Evolutionary conservation across 2,888 invertebrate genomes (phyloP).

Genomic region (Iphiclides podalirius): DNA sequence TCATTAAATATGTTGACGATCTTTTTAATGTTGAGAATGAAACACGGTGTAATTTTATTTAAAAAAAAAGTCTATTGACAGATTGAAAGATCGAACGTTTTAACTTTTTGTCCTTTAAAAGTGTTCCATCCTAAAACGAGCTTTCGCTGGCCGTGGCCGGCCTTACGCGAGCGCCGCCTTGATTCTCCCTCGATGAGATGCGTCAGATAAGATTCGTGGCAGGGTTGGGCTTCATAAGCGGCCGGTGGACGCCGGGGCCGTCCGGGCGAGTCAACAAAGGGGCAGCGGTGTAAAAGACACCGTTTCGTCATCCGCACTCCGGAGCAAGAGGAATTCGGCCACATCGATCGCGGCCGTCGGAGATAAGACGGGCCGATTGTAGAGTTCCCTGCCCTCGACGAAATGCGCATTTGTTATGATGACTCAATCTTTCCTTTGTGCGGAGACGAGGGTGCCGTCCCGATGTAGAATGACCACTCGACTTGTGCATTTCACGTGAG

Average conservation of each 20-base stretch:
- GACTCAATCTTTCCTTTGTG: slow-evolving; percentile 77
- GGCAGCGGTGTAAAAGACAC: slow-evolving; percentile 60
- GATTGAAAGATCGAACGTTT: no score
- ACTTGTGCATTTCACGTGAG: slow-evolving; percentile 58
- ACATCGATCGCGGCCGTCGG: slow-evolving; percentile 73
- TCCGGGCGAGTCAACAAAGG: slow-evolving; percentile 70
- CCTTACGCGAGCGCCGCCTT: slow-evolving; percentile 47
- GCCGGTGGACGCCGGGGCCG: slow-evolving; percentile 65
- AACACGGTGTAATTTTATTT: no score
- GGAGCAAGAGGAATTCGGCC: slow-evolving; percentile 64
- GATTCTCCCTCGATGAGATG: slow-evolving; percentile 57
- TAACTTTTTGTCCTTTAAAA: no score
- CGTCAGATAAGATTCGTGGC: slow-evolving; percentile 70
- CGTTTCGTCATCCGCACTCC: slow-evolving; percentile 63
- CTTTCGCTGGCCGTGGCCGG: slow-evolving; percentile 25
- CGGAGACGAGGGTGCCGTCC: slow-evolving; percentile 48
- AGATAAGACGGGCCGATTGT: slow-evolving; percentile 72
- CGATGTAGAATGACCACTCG: slow-evolving; percentile 46
- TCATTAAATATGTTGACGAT: no score
- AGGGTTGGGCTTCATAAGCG: slow-evolving; percentile 64
- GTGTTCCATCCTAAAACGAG: no score
- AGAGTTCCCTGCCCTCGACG: slow-evolving; percentile 60
- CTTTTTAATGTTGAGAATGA: no score
- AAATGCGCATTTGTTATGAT: slow-evolving; percentile 75
- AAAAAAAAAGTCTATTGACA: no score